phyloP scores from a whole-genome alignment of 1,140 invertebrate genomes.

The Sitodiplosis mosellana region DNA sequence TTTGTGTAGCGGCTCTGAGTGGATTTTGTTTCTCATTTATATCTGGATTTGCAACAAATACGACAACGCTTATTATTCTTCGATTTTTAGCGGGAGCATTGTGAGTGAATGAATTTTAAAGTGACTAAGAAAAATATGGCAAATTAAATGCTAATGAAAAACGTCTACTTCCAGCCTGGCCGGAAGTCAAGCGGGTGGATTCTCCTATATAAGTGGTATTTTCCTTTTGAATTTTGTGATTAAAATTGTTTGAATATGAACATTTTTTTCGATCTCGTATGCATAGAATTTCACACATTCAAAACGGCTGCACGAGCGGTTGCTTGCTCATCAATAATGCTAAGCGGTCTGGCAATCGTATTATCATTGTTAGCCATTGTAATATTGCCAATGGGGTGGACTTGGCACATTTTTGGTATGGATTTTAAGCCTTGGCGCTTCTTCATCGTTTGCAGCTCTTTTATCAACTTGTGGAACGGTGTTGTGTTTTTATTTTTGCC shows the following conservation, averaged over 20 bases:
- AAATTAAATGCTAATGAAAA: too few species aligned
- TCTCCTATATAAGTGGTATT: too few species aligned
- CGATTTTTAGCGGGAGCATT: constrained; percentile 56
- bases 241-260: constrained; percentile 39
- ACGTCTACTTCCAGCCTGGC: too few species aligned
- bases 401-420: constrained; percentile 24
- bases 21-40: constrained; percentile 43
- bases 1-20: constrained; percentile 44
- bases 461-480: constrained; percentile 32
- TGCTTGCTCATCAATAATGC: constrained; percentile 41
- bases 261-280: constrained; percentile 43
- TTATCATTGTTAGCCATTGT: constrained; percentile 42
- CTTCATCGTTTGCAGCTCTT: constrained; percentile 33
- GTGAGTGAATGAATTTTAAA: constrained; percentile 28
- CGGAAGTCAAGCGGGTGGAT: too few species aligned
- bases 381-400: constrained; percentile 35
- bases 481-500: constrained; percentile 34
- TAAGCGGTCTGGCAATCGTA: constrained; percentile 43
- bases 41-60: constrained; percentile 47
- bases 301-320: constrained; percentile 24
- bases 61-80: constrained; percentile 42
- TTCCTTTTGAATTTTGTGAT: too few species aligned
- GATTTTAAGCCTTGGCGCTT: constrained; percentile 42
- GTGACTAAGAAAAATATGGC: not conserved
- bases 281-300: constrained; percentile 41